These are phyloP conservation scores for Pachyrhynchus sulphureomaculatus DNA, from an alignment of 1,140 invertebrate species.

Conservation along the genomic window DNA sequence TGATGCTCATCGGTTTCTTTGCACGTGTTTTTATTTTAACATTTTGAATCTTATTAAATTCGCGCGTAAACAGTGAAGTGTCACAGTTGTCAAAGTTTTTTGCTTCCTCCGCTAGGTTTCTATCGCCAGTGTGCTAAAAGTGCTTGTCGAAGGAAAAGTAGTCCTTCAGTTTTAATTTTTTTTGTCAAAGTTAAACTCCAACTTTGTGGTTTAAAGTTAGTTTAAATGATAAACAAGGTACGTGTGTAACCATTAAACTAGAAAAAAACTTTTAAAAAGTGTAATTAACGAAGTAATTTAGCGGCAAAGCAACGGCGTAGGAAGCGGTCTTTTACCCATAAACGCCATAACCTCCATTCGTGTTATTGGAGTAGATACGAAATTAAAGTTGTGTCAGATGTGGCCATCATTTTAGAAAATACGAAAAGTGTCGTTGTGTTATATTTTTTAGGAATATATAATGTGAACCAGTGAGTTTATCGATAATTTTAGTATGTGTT, in stretches of 20 bases:
- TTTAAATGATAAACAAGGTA: neutral
- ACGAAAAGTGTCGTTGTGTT: constrained; percentile 50
- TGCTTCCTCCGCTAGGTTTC: constrained; percentile 16
- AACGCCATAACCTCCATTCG: constrained; percentile 70
- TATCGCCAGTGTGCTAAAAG: constrained; percentile 10
- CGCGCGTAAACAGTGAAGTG: constrained; percentile 9
- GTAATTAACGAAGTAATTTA: constrained; percentile 28
- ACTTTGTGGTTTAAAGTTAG: neutral
- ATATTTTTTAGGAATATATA: constrained; percentile 46
- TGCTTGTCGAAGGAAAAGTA: constrained; percentile 23
- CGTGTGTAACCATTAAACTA: neutral
- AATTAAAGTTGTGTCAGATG: constrained; percentile 64
- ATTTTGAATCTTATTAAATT: constrained; percentile 5
- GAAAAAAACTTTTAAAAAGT: neutral
- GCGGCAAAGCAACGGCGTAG: constrained; percentile 47
- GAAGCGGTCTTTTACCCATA: constrained; percentile 65
- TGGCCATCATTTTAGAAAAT: constrained; percentile 62
- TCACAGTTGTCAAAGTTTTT: constrained; percentile 21
- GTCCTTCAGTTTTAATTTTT: neutral
- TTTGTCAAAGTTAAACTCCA: neutral
- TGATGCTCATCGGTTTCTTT: neutral
- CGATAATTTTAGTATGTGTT: constrained; percentile 53
- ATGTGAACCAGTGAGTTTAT: constrained; percentile 54
- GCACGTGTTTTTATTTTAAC: neutral
- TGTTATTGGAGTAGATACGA: constrained; percentile 67